Base-by-base conservation (phyloP, 2,888 invertebrate species). In the Meliscaeva auricollis region DNA sequence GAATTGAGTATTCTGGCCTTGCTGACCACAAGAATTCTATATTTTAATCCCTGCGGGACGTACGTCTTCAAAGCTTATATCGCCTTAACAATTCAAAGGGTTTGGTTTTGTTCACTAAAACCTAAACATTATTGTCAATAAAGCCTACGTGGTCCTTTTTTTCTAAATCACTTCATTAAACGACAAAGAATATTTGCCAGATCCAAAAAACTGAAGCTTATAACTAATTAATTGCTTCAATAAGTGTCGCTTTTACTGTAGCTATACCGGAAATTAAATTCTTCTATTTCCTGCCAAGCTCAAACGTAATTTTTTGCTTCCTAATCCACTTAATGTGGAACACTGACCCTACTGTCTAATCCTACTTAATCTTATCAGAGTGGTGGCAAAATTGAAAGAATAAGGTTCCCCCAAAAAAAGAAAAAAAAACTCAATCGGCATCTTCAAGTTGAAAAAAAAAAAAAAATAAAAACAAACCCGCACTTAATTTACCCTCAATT, bases 241-340 rank as follows among this genome's bases (percentile, higher is more conserved):
- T 58, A 20, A 11, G 1, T 48, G 20, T 3, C 13, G 7, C 0
- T 1, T 35, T 56, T n/a, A n/a, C n/a, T n/a, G n/a, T 20, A 58
- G 44, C 1, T 38, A 22, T 26, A 11, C 62, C 8, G n/a, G 41
- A 50, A 50, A 66, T 50, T 22, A 22, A 35, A 35, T 35, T 50
- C 48, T 22, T 38, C 22, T n/a, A n/a, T n/a, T n/a, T n/a, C n/a
- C n/a, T n/a, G n/a, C n/a, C n/a, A 66, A 17, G 17, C 8, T 32
- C 32, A 26, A 66, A 35, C 32, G 7, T 32, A 46, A 58, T 32
- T 9, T 35, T 35, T 46, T 48, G 32, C 38, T n/a, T 30, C 15
- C 50, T 76, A 76, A 68, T 82, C 72, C 46, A 60, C 35, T 74
- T 73, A 50, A 66, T 52, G 54, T 73, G n/a, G n/a, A n/a, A n/a